Percentiles rank a stretch among this genome's conserved stretches.
Conservation (phyloP, 2,888 invertebrate genomes). For the Alloplasta piceator region DNA sequence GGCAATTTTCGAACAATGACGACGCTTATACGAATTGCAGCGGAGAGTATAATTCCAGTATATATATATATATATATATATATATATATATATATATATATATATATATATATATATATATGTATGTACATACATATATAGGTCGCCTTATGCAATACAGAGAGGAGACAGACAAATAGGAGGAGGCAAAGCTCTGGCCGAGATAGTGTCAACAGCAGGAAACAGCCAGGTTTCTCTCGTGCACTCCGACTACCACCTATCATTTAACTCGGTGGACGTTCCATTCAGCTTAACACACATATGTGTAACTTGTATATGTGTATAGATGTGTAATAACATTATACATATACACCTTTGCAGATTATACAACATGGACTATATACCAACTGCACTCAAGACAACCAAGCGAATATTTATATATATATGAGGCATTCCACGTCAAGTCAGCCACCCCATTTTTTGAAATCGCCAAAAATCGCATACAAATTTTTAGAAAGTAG, state of each 20-base stretch:
- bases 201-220: constrained; percentile 66
- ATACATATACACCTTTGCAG: not conserved
- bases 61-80: constrained; percentile 12
- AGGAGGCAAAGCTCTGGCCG: constrained; percentile 47
- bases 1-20: constrained; percentile 59
- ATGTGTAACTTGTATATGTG: constrained; percentile 3
- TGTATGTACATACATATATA: too few relatives aligned
- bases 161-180: constrained; percentile 60
- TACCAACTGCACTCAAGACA: not conserved
- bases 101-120: too few relatives aligned
- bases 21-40: constrained; percentile 1
- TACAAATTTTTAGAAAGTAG: too few relatives aligned
- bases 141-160: not conserved
- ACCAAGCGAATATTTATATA: not conserved
- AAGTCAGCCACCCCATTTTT: too few relatives aligned
- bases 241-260: constrained; percentile 42
- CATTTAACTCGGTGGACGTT: constrained; percentile 55
- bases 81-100: too few relatives aligned
- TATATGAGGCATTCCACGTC: not conserved
- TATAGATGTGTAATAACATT: not conserved
- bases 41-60: constrained; percentile 15
- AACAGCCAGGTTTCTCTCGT: constrained; percentile 26
- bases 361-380: constrained; percentile 1
- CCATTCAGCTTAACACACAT: constrained; percentile 23
- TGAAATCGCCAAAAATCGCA: too few relatives aligned